Evolutionary conservation across 2,888 invertebrate genomes (phyloP).

Genomic region (Drosophila neutralis): DNA sequence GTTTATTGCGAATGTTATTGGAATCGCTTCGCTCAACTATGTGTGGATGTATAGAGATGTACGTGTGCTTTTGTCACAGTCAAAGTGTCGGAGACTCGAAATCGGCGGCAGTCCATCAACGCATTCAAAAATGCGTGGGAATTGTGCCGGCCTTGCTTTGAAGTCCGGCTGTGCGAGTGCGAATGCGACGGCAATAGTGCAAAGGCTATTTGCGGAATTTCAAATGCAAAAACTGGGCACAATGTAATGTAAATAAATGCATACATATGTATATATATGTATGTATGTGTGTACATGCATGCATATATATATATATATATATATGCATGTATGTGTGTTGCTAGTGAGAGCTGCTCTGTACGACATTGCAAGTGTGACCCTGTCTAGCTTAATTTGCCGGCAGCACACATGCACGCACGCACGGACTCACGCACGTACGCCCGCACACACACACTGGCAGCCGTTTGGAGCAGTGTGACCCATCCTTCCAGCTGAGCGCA

Average conservation of each 20-base stretch:
- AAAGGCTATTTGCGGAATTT: slow-evolving; percentile 63
- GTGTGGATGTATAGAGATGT: too few relatives aligned
- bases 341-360: slow-evolving; percentile 22
- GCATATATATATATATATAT: background rate
- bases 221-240: slow-evolving; percentile 43
- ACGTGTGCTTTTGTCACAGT: background rate
- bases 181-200: slow-evolving; percentile 1
- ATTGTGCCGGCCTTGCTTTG: slow-evolving; percentile 63
- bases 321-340: background rate
- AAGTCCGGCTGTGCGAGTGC: slow-evolving; percentile 30
- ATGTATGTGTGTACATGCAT: background rate
- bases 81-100: background rate
- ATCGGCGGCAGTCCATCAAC: slow-evolving; percentile 62
- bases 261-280: background rate
- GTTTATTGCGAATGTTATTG: slow-evolving; percentile 45
- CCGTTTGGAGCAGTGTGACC: slow-evolving; percentile 36
- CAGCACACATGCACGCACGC: background rate
- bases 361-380: slow-evolving; percentile 24
- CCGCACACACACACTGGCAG: slow-evolving; percentile 24
- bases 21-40: slow-evolving; percentile 8
- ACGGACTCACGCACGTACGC: slow-evolving; percentile 12
- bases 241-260: slow-evolving; percentile 1
- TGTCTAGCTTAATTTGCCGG: slow-evolving; percentile 14
- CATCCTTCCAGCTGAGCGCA: slow-evolving; percentile 13
- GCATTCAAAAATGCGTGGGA: slow-evolving; percentile 66